Conservation (phyloP, 2,888 invertebrate species). For the Phytoseiulus persimilis region DNA sequence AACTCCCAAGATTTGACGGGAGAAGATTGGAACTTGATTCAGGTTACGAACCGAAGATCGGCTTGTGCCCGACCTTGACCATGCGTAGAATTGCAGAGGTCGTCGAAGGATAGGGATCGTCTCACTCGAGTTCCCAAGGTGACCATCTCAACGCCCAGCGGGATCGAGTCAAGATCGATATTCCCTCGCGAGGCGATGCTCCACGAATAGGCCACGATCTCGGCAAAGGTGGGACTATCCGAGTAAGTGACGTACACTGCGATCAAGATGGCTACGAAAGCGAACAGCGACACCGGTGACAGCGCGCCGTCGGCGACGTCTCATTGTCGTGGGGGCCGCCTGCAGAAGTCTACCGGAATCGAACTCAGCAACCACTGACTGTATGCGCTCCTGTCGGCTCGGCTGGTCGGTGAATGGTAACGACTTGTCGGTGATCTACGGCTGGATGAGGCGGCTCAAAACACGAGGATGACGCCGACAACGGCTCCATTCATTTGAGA, state of each 20-base stretch:
- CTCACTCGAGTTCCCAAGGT: no score
- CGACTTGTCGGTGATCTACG: not conserved
- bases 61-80: no score
- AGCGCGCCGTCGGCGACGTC: not conserved
- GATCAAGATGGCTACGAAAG: not conserved
- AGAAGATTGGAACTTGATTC: no score
- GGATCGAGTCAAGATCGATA: no score
- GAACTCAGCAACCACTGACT: not conserved
- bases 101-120: no score
- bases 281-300: not conserved
- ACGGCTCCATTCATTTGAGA: not conserved
- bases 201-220: no score
- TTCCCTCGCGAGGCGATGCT: no score
- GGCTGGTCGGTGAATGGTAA: not conserved
- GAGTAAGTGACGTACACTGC: not conserved
- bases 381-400: not conserved
- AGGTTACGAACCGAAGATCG: no score
- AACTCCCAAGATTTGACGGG: no score
- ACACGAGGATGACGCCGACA: not conserved
- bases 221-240: not conserved
- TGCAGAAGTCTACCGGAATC: not conserved
- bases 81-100: no score
- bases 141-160: no score
- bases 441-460: not conserved
- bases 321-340: not conserved